Conservation (phyloP, 2,888 invertebrate genomes). For the Orthosia gothica region DNA sequence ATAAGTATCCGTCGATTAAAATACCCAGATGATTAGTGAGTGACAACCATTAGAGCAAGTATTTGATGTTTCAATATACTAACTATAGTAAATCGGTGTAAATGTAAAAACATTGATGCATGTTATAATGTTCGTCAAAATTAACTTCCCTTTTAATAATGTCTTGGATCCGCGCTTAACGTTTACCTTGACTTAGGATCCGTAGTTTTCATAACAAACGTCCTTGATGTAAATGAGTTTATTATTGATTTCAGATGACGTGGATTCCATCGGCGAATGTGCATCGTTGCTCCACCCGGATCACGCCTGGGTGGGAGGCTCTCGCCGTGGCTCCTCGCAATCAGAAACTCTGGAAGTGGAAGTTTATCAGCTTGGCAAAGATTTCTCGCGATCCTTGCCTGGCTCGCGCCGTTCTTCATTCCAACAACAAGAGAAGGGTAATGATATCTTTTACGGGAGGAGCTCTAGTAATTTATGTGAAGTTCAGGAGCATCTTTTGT, state of each 20-base stretch:
- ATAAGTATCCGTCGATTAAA: conserved; percentile 43
- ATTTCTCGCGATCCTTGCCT: conserved; percentile 96
- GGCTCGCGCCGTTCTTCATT: conserved; percentile 97
- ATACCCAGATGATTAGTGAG: conserved; percentile 59
- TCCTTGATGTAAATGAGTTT: conserved; percentile 28
- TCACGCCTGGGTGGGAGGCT: conserved; percentile 95
- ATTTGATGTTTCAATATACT: conserved; percentile 39
- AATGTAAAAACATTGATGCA: conserved; percentile 36
- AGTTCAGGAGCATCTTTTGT: conserved; percentile 9
- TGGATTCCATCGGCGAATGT: conserved; percentile 95
- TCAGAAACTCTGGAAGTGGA: conserved; percentile 97
- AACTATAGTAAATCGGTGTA: background rate
- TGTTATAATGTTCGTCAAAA: conserved; percentile 38
- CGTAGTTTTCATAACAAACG: conserved; percentile 35
- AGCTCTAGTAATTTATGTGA: conserved; percentile 1
- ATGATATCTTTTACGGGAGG: conserved; percentile 52
- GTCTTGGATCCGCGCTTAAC: conserved; percentile 69
- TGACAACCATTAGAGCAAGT: conserved; percentile 65
- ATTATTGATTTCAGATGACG: conserved; percentile 90
- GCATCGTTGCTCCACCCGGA: conserved; percentile 96
- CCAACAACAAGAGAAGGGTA: conserved; percentile 93
- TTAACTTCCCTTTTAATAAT: conserved; percentile 18
- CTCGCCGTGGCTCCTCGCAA: conserved; percentile 97
- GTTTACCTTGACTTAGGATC: conserved; percentile 66
- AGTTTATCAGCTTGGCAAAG: conserved; percentile 96